Evolutionary conservation across 2,113 vertebrate genomes (phyloP).

Genomic region (Dinomys branickii): DNA sequence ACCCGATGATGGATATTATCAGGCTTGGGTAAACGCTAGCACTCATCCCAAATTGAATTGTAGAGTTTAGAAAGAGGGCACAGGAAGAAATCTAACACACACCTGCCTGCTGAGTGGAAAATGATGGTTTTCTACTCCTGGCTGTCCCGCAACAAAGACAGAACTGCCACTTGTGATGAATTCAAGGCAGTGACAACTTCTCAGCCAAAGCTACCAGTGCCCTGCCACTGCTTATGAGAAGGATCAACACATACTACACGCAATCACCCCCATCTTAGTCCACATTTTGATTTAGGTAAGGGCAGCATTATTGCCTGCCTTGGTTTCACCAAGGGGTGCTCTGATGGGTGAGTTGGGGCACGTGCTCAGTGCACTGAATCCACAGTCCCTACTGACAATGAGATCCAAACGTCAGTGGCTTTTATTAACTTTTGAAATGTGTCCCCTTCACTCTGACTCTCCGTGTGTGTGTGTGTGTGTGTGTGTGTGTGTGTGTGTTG

Average conservation of each 20-base stretch:
- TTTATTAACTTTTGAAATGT: neutral
- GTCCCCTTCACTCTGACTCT: neutral
- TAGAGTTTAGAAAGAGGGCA: neutral
- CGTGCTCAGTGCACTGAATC: neutral
- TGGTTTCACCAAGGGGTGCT: neutral
- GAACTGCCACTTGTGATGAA: neutral
- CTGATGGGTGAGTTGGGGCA: neutral
- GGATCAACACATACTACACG: neutral
- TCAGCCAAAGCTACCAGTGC: neutral
- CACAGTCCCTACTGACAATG: neutral
- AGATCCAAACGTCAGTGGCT: neutral
- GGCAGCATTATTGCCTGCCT: neutral
- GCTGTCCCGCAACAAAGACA: neutral
- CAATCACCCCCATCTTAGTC: neutral
- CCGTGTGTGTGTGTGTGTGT: neutral
- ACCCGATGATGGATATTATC: neutral
- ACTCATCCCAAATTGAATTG: neutral
- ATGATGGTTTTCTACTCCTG: neutral
- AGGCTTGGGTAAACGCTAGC: neutral
- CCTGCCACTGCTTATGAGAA: neutral
- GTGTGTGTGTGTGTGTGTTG: neutral
- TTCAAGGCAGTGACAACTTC: rapidly evolving
- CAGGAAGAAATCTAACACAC: neutral
- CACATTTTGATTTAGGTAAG: neutral
- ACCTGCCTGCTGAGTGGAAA: neutral